phyloP scores from a whole-genome alignment of 2,113 vertebrate genomes.

The Uropsilus gracilis region DNA sequence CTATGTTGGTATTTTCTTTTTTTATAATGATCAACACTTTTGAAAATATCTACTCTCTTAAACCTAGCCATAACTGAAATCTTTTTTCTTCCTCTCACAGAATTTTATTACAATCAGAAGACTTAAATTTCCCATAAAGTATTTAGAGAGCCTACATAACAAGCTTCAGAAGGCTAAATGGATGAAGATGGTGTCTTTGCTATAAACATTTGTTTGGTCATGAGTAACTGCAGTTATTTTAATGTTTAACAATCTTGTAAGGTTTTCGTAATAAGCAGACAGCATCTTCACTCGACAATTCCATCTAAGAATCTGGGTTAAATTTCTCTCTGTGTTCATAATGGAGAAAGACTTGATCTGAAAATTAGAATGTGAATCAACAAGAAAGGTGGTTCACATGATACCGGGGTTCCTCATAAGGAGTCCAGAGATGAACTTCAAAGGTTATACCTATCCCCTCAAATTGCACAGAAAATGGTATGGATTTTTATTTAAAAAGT shows the following conservation, averaged over 20 bases:
- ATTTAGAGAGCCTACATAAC: not conserved
- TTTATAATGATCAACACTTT: not conserved
- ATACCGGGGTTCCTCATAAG: not conserved
- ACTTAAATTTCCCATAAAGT: constrained; percentile 54
- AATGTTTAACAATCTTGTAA: not conserved
- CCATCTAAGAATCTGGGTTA: not conserved
- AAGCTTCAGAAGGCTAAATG: constrained; percentile 42
- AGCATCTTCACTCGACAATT: not conserved
- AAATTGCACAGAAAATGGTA: not conserved
- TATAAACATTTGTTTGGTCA: not conserved
- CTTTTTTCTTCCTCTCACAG: constrained; percentile 53
- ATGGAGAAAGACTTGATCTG: not conserved
- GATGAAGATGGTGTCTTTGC: not conserved
- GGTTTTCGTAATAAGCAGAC: not conserved
- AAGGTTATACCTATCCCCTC: not conserved
- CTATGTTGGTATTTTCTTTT: not conserved
- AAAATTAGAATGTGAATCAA: not conserved
- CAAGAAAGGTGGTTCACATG: not conserved
- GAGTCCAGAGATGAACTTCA: not conserved
- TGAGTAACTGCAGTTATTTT: not conserved
- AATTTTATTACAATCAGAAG: constrained; percentile 53
- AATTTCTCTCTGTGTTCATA: not conserved
- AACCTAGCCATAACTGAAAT: constrained; percentile 20
- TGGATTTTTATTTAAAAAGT: not conserved
- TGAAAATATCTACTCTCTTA: not conserved